Evolutionary conservation across 2,888 invertebrate species (phyloP).

Genomic region (Pteria penguin): DNA sequence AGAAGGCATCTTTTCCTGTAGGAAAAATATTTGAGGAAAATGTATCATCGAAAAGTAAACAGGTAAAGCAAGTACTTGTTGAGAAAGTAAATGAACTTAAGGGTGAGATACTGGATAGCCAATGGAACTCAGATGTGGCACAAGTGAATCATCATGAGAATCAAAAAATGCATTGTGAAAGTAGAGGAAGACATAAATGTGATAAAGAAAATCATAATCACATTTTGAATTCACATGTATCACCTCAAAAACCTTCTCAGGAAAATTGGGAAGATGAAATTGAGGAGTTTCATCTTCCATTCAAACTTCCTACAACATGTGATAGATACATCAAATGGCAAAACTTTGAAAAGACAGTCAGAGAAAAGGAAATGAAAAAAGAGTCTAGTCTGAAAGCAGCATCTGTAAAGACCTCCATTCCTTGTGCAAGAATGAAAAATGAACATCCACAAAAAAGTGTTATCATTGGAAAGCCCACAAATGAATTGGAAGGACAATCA

Average conservation of each 20-base stretch:
- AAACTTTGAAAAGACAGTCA: constrained; percentile 4
- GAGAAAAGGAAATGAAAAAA: constrained; percentile 2
- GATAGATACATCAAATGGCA: constrained; percentile 24
- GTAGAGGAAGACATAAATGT: not conserved
- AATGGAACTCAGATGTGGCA: too few relatives aligned
- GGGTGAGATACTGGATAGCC: too few relatives aligned
- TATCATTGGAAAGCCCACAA: not conserved
- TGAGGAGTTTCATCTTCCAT: constrained; percentile 20
- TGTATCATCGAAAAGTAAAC: too few relatives aligned
- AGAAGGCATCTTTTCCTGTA: too few relatives aligned
- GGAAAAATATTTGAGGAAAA: too few relatives aligned
- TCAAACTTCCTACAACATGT: constrained; percentile 24
- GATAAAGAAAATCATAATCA: constrained; percentile 13
- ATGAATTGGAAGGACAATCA: not conserved
- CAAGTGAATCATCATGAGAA: too few relatives aligned
- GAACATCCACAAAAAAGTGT: not conserved
- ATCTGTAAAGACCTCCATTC: too few relatives aligned
- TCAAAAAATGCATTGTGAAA: too few relatives aligned
- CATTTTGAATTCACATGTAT: constrained; percentile 21
- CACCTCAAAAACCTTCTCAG: not conserved
- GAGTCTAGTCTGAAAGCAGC: not conserved
- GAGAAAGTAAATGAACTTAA: too few relatives aligned
- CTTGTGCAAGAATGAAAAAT: too few relatives aligned
- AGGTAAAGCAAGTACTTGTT: too few relatives aligned
- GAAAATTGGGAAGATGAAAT: constrained; percentile 39